These are phyloP conservation scores for Gobionotothen gibberifrons DNA, from an alignment of 2,797 vertebrate genomes.

Conservation along the genomic window DNA sequence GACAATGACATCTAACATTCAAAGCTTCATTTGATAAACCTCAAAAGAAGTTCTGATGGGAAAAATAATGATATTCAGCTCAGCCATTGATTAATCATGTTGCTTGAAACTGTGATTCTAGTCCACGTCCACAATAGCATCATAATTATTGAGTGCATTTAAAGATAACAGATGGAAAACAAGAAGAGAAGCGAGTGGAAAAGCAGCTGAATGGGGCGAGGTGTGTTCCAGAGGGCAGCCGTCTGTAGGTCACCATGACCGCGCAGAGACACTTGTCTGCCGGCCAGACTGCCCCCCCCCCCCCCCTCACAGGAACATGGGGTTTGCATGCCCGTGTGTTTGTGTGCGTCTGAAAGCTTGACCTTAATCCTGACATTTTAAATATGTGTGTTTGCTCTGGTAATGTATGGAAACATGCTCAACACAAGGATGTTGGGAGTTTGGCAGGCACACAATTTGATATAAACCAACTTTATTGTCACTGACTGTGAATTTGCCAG, in stretches of 20 bases:
- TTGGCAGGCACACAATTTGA: background rate
- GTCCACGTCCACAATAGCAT: background rate
- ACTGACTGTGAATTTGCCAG: too few relatives aligned
- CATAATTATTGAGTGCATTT: constrained; percentile 7
- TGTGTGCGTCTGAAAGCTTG: constrained; percentile 26
- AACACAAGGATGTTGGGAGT: background rate
- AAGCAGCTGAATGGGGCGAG: constrained; percentile 17
- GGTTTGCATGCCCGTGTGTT: constrained; percentile 1
- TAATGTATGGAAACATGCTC: background rate
- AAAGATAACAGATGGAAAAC: background rate
- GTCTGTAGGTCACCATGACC: constrained; percentile 77
- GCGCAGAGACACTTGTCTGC: constrained; percentile 58
- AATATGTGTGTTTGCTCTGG: constrained; percentile 13
- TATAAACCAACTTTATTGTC: background rate
- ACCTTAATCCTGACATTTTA: constrained; percentile 48
- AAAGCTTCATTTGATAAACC: too few relatives aligned
- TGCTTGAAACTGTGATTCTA: background rate
- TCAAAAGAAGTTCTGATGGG: too few relatives aligned
- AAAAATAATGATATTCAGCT: too few relatives aligned
- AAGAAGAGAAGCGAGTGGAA: background rate
- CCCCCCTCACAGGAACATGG: constrained; percentile 23
- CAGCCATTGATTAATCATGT: background rate
- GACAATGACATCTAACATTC: too few relatives aligned
- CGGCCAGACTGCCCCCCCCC: constrained; percentile 50
- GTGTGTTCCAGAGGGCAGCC: constrained; percentile 66